Conservation (phyloP, 1,140 invertebrate genomes). For the Sitodiplosis mosellana region DNA sequence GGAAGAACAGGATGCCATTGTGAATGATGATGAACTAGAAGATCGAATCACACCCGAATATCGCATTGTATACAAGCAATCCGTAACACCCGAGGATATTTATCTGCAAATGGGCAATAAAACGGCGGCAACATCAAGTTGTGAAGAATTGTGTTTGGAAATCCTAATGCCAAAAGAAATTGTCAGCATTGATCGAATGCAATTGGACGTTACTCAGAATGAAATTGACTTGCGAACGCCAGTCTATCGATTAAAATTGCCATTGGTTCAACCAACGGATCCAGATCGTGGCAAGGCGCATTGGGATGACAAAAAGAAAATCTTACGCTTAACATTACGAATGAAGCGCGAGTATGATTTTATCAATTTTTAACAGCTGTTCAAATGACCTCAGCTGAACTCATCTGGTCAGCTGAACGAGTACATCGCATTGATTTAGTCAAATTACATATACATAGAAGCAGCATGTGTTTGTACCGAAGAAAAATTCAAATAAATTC, state of each 20-base stretch:
- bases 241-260: conserved; percentile 48
- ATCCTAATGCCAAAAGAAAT: conserved; percentile 55
- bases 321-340: conserved; percentile 45
- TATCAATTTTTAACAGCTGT: conserved; percentile 52
- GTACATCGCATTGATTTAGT: no score
- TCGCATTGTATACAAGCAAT: conserved; percentile 66
- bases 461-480: no score
- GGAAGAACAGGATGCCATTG: conserved; percentile 27
- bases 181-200: conserved; percentile 38
- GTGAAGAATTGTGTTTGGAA: conserved; percentile 63
- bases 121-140: conserved; percentile 60
- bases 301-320: conserved; percentile 49
- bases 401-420: no score
- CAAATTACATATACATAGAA: no score
- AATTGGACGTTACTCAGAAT: conserved; percentile 49
- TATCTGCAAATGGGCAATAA: conserved; percentile 68
- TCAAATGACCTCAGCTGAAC: no score
- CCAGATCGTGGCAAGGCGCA: conserved; percentile 58
- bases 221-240: conserved; percentile 40
- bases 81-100: conserved; percentile 67
- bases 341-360: conserved; percentile 60
- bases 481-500: no score
- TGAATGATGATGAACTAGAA: conserved; percentile 31
- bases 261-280: conserved; percentile 60
- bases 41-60: conserved; percentile 53